Conservation (phyloP, 2,797 vertebrate genomes). For the Brachyrhaphis roseni region DNA sequence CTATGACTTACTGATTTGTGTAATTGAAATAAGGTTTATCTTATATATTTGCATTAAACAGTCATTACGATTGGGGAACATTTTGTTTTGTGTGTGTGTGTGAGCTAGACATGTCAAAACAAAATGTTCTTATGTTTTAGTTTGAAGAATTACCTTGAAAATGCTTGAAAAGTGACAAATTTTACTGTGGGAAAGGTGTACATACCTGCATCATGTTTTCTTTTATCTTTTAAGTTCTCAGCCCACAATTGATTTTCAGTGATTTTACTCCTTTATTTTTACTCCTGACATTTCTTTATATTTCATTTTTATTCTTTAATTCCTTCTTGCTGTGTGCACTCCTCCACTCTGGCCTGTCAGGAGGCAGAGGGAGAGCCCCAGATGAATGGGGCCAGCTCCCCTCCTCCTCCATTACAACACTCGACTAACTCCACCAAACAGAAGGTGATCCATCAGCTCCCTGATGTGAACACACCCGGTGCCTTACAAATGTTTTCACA, state of each 20-base stretch:
- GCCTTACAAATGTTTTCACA: background rate
- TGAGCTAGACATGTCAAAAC: no score
- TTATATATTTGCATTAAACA: no score
- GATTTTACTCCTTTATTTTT: background rate
- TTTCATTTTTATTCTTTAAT: slow-evolving; percentile 26
- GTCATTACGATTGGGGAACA: no score
- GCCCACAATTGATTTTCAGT: slow-evolving; percentile 4
- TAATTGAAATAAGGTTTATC: no score
- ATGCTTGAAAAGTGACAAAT: no score
- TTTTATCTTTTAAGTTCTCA: background rate
- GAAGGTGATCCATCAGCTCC: slow-evolving; percentile 70
- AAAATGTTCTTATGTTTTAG: no score
- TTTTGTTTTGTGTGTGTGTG: no score
- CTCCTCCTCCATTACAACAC: slow-evolving; percentile 50
- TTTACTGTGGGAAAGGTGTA: no score
- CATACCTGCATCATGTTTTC: background rate
- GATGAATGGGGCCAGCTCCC: slow-evolving; percentile 66
- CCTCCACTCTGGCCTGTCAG: slow-evolving; percentile 47
- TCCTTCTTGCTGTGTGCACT: slow-evolving; percentile 21
- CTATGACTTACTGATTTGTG: no score
- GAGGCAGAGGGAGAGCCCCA: slow-evolving; percentile 65
- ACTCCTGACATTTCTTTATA: background rate
- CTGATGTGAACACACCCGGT: slow-evolving; percentile 32
- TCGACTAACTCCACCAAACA: slow-evolving; percentile 65
- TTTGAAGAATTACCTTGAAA: no score